A percentile compares a stretch with the other conserved stretches of the same genome.
These are phyloP conservation scores for Phortica magna DNA, from an alignment of 2,888 invertebrate genomes.

Conservation along the genomic window DNA sequence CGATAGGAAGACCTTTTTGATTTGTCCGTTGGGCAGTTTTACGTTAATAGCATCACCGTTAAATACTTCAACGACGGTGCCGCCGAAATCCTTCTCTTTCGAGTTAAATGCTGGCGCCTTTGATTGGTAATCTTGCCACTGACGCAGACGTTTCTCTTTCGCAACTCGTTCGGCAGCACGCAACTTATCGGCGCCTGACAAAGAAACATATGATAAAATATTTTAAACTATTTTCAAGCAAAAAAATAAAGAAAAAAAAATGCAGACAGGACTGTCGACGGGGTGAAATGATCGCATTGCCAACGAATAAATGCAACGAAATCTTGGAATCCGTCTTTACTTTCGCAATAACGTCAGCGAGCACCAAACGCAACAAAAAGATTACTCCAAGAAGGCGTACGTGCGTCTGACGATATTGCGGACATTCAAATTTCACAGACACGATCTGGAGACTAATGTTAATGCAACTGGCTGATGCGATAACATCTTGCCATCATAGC, in stretches of 20 bases:
- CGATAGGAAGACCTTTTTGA: conserved; percentile 96
- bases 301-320: conserved; percentile 56
- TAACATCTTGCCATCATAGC: conserved; percentile 46
- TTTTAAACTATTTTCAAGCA: conserved; percentile 24
- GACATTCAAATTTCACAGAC: conserved; percentile 48
- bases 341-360: conserved; percentile 63
- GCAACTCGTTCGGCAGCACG: conserved; percentile 91
- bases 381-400: conserved; percentile 53
- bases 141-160: conserved; percentile 89
- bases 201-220: conserved; percentile 13
- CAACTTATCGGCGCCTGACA: conserved; percentile 86
- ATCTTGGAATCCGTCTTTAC: conserved; percentile 76
- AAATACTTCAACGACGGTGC: conserved; percentile 92
- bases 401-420: conserved; percentile 46
- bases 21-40: conserved; percentile 86
- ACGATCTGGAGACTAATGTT: conserved; percentile 42
- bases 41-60: conserved; percentile 96
- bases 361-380: conserved; percentile 54
- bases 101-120: conserved; percentile 85
- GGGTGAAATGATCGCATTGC: conserved; percentile 76
- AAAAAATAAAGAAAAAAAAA: neutral
- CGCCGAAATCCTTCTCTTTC: conserved; percentile 90
- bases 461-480: conserved; percentile 37
- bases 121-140: conserved; percentile 95
- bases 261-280: conserved; percentile 64